These are phyloP conservation scores for Pipistrellus nathusii DNA, from an alignment of 2,797 vertebrate genomes.

Conservation along the genomic window DNA sequence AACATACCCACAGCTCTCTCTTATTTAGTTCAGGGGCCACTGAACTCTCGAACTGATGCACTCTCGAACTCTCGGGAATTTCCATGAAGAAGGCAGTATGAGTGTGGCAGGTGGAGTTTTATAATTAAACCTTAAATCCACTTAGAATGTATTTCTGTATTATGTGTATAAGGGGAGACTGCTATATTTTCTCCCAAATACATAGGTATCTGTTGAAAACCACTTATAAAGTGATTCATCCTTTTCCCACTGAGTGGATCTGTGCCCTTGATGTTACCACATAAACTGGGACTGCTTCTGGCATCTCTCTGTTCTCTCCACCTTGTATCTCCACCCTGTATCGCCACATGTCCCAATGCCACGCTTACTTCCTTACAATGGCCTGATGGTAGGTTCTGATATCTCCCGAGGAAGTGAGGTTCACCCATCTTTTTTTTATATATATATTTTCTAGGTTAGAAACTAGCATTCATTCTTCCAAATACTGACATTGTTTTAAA, in stretches of 20 bases:
- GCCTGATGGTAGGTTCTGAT: background rate
- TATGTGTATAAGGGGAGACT: background rate
- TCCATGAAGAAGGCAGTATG: background rate
- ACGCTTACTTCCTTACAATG: background rate
- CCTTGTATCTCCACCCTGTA: background rate
- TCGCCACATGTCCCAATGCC: background rate
- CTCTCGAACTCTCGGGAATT: background rate
- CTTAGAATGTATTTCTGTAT: background rate
- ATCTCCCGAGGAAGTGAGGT: background rate
- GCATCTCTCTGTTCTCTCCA: background rate
- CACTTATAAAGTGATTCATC: background rate
- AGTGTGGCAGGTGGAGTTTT: background rate
- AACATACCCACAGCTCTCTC: background rate
- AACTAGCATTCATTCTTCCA: conserved; percentile 13
- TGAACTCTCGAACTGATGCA: background rate
- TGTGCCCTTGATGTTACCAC: background rate
- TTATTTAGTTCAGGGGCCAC: background rate
- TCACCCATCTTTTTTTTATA: background rate
- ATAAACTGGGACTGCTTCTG: background rate
- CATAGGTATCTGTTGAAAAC: background rate
- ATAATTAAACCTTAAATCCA: background rate
- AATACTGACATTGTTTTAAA: conserved; percentile 28
- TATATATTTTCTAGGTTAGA: background rate
- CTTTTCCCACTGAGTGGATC: background rate
- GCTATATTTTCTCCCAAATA: background rate